Base-by-base conservation (phyloP, 92 coral and sea anemone genomes). In the Actinernus sp. region DNA sequence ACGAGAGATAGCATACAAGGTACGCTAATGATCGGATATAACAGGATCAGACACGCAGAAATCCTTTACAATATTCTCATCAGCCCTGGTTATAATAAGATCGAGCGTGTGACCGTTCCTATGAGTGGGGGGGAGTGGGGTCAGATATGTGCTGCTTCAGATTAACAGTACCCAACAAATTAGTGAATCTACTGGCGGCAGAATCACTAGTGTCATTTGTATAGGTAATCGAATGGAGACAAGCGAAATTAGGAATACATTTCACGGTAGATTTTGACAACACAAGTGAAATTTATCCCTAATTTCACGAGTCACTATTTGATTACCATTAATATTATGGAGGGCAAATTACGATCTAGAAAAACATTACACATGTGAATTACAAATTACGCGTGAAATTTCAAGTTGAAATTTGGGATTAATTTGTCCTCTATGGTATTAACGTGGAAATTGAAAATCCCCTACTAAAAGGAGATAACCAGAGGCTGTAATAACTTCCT, bases 11-110 rank as follows among this genome's bases (percentile, higher is more conserved):
- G 46, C 10, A 58, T 21, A 54, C 86, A 79, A 33, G 18, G 10
- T 7, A 78, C 85, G 27, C 39, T 7, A 61, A 39, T 79, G 86
- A 40, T 60, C 86, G n/a, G 72, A 79, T 17, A 79, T 68, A 26
- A 30, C 41, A 27, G 81, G 81, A 61, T 80, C 87, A 18, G 24
- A 4, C 51, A 71, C 87, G 27, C 43, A 31, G 29, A 71, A 38
- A 49, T 54, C 56, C 6, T 43, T 54, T 8, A 44, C 45, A 22
- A 65, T 27, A 16, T 49, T 40, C 65, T 80, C 87, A 19, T 71
- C 74, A 20, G 73, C 55, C 71, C 81, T 71, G 49, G 87, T 61
- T 45, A 79, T 79, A 23, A 68, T 36, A 17, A 79, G 36, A 49
- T 79, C 86, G 7, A 68, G 72, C 17, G 37, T 68, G 59, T 82